Evolutionary conservation across 2,113 vertebrate genomes (phyloP).

Genomic region (Todiramphus chloris): DNA sequence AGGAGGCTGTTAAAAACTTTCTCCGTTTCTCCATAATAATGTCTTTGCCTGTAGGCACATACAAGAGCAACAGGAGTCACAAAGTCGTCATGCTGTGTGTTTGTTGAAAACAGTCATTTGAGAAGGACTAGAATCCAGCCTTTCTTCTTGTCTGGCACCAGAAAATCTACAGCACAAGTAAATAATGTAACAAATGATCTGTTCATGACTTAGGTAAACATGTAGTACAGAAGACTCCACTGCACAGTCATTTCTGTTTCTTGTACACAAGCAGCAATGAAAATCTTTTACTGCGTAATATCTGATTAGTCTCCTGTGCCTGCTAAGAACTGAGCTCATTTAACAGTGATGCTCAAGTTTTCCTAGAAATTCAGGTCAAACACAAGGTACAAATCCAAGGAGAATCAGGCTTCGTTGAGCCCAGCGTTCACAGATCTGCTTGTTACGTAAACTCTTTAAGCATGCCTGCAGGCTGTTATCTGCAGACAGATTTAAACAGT

Average conservation of each 20-base stretch:
- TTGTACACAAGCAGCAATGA: neutral
- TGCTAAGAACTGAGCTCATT: neutral
- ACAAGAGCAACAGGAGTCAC: neutral
- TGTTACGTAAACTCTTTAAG: neutral
- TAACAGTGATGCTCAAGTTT: neutral
- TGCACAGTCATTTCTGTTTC: neutral
- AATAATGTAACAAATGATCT: neutral
- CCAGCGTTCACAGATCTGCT: neutral
- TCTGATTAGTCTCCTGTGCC: neutral
- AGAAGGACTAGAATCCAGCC: neutral
- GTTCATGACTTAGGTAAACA: neutral
- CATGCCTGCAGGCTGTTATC: neutral
- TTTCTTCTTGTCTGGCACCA: neutral
- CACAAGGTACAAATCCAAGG: neutral
- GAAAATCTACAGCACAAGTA: neutral
- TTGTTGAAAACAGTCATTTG: neutral
- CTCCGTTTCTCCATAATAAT: neutral
- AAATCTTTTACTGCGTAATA: neutral
- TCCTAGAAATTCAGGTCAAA: neutral
- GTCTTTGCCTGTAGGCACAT: neutral
- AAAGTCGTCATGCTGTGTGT: neutral
- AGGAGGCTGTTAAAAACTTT: accelerated
- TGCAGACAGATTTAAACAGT: neutral
- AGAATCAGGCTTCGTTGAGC: neutral
- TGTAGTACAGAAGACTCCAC: neutral